A percentile compares a stretch with the other conserved stretches of the same genome.
phyloP scores from a whole-genome alignment of 2,797 vertebrate genomes.

The Cossypha caffra region DNA sequence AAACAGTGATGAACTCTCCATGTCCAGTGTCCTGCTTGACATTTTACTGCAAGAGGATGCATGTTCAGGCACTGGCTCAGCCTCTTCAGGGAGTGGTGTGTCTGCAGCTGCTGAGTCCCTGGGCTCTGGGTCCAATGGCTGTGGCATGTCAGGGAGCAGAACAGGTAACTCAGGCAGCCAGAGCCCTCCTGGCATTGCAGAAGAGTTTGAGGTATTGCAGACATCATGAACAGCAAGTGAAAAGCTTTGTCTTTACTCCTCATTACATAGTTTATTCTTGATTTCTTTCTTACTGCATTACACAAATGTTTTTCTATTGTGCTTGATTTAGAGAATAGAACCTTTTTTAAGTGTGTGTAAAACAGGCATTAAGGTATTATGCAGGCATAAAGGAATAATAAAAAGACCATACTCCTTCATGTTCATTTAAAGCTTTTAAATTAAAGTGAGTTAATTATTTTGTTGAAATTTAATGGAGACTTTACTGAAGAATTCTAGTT shows the following conservation, averaged over 20 bases:
- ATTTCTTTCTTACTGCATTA: background rate
- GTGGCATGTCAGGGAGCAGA: conserved; percentile 80
- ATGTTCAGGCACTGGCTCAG: conserved; percentile 86
- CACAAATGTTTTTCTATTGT: background rate
- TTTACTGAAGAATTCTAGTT: background rate
- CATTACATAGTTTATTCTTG: background rate
- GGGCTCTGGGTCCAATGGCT: conserved; percentile 85
- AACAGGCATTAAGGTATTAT: background rate
- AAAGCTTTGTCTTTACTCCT: background rate
- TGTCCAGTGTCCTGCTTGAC: conserved; percentile 87
- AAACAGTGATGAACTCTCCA: conserved; percentile 83
- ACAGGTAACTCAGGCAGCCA: conserved; percentile 76
- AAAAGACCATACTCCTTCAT: background rate
- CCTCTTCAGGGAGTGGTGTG: conserved; percentile 79
- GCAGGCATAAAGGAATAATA: background rate
- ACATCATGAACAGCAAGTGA: background rate
- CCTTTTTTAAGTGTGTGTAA: background rate
- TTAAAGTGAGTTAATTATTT: background rate
- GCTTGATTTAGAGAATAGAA: background rate
- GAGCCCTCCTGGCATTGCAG: background rate
- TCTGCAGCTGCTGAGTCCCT: conserved; percentile 80
- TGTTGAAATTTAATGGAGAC: background rate
- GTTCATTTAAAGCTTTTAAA: background rate
- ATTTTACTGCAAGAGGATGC: conserved; percentile 88
- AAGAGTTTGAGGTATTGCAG: background rate